Conservation (phyloP, 2,113 vertebrate species). For the Perca flavescens region DNA sequence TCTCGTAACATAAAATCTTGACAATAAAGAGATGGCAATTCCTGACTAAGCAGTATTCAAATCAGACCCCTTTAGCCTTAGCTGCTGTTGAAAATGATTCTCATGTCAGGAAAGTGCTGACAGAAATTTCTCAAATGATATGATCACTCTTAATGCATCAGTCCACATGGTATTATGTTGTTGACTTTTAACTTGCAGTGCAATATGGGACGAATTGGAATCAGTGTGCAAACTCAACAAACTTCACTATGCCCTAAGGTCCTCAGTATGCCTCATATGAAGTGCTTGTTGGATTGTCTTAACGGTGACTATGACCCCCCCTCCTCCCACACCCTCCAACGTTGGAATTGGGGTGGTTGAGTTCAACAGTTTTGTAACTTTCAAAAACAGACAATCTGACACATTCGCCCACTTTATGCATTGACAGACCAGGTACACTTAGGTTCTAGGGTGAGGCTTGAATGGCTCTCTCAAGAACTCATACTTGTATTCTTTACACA, state of each 20-base stretch:
- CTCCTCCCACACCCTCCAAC: neutral
- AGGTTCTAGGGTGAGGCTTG: neutral
- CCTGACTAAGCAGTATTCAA: slow-evolving; percentile 80
- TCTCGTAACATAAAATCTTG: slow-evolving; percentile 68
- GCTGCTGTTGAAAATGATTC: slow-evolving; percentile 49
- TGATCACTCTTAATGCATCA: slow-evolving; percentile 27
- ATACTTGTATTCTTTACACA: neutral
- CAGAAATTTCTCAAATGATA: slow-evolving; percentile 15
- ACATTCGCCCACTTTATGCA: neutral
- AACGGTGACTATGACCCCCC: neutral
- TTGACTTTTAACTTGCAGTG: slow-evolving; percentile 9
- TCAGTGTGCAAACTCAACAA: neutral
- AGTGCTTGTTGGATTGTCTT: neutral
- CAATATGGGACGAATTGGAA: neutral
- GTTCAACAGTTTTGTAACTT: neutral
- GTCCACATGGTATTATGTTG: slow-evolving; percentile 5
- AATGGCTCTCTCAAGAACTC: neutral
- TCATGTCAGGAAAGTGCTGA: slow-evolving; percentile 66
- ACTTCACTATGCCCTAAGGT: neutral
- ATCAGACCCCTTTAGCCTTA: slow-evolving; percentile 57
- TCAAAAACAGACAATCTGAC: neutral
- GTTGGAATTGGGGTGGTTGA: neutral
- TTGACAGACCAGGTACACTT: neutral
- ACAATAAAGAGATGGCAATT: slow-evolving; percentile 69
- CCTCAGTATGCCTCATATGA: neutral